These are phyloP conservation scores for Syrista parreyssii DNA, from an alignment of 2,888 invertebrate species.

Conservation along the genomic window DNA sequence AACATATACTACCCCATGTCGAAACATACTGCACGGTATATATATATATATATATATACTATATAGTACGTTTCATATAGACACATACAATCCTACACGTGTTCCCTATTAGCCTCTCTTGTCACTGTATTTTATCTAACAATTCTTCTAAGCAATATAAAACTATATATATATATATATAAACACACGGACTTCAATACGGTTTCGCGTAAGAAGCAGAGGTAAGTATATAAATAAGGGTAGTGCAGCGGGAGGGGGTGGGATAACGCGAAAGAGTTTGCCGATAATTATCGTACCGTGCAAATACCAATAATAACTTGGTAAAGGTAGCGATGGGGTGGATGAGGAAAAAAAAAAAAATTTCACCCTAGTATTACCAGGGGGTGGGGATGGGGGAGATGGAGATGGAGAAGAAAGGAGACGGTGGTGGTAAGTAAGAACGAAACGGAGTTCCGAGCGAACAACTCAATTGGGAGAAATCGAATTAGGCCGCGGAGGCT, in stretches of 20 bases:
- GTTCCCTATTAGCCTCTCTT: background rate
- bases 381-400: constrained; percentile 2
- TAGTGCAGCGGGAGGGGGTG: background rate
- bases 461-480: constrained; percentile 61
- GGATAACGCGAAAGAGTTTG: constrained; percentile 9
- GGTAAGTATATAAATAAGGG: too few species aligned
- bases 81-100: background rate
- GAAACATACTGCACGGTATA: too few species aligned
- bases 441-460: constrained; percentile 32
- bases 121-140: background rate
- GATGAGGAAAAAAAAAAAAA: constrained; percentile 20
- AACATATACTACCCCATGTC: too few species aligned
- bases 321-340: constrained; percentile 24
- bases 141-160: background rate
- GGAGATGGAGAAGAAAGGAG: constrained; percentile 21
- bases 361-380: too few species aligned
- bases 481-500: constrained; percentile 49
- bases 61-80: too few species aligned
- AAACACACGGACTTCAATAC: too few species aligned
- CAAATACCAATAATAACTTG: constrained; percentile 53
- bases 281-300: constrained; percentile 58
- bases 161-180: background rate
- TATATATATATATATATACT: too few species aligned
- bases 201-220: too few species aligned
- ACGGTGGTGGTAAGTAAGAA: constrained; percentile 24